phyloP scores from a whole-genome alignment of 2,113 vertebrate genomes.

The Phalacrocorax aristotelis region DNA sequence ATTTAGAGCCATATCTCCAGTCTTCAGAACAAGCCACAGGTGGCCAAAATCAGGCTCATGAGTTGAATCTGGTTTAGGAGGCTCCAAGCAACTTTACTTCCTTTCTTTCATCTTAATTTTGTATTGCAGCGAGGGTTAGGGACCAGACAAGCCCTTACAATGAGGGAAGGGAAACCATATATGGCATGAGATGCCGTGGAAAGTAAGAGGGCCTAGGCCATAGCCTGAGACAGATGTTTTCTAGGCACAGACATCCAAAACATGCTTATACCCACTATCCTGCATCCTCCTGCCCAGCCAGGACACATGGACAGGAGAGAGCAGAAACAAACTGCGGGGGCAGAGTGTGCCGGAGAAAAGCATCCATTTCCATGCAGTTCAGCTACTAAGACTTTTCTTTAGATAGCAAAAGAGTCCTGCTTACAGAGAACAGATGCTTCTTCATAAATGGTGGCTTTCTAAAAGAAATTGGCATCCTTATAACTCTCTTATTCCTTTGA shows the following conservation, averaged over 20 bases:
- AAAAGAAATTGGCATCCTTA: background rate
- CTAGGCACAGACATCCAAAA: background rate
- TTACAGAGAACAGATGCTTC: background rate
- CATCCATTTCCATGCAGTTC: background rate
- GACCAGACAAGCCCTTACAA: background rate
- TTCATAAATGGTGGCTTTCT: background rate
- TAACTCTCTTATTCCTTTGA: no score
- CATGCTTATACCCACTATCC: rapidly evolving
- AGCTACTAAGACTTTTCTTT: background rate
- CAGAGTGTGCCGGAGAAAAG: rapidly evolving
- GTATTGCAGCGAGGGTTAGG: background rate
- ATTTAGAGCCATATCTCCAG: background rate
- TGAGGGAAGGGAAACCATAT: background rate
- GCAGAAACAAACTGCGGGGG: background rate
- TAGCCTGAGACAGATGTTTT: background rate
- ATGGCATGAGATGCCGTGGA: rapidly evolving
- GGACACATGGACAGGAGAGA: background rate
- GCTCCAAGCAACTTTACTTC: background rate
- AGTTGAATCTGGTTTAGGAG: background rate
- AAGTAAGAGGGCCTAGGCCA: background rate
- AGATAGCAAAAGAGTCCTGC: background rate
- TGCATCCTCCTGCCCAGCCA: background rate
- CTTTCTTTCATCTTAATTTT: background rate
- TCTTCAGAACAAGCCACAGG: background rate
- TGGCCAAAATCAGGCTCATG: background rate